A percentile compares a stretch with the other conserved stretches of the same genome.
These are phyloP conservation scores for Cynopterus sphinx DNA, from an alignment of 2,797 vertebrate genomes.

Conservation along the genomic window DNA sequence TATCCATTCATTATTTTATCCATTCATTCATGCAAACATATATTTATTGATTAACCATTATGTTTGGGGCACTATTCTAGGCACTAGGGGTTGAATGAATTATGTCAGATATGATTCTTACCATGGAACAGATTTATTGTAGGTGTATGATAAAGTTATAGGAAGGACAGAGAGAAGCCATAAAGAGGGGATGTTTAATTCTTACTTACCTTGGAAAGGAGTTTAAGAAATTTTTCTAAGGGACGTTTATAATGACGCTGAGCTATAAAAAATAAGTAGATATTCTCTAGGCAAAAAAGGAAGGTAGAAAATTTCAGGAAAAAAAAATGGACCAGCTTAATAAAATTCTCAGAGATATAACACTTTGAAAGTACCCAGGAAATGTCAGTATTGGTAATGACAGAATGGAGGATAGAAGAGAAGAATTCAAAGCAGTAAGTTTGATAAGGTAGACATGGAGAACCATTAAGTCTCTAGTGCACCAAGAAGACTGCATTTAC, in stretches of 20 bases:
- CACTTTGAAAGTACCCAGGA: fast-evolving
- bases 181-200: neutral
- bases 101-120: neutral
- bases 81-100: neutral
- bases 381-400: neutral
- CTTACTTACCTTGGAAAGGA: neutral
- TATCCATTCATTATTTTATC: neutral
- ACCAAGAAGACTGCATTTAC: neutral
- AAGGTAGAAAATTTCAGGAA: neutral
- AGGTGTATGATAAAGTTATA: neutral
- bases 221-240: neutral
- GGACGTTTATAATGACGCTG: no score
- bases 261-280: neutral
- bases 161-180: neutral
- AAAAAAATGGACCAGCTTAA: neutral
- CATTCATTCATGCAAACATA: neutral
- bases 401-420: neutral
- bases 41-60: neutral
- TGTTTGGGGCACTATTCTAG: neutral
- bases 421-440: neutral
- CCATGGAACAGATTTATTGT: neutral
- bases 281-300: neutral
- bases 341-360: neutral
- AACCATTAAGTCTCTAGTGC: neutral
- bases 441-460: neutral